phyloP scores from a whole-genome alignment of 2,888 invertebrate genomes.

The Agrypnus murinus region DNA sequence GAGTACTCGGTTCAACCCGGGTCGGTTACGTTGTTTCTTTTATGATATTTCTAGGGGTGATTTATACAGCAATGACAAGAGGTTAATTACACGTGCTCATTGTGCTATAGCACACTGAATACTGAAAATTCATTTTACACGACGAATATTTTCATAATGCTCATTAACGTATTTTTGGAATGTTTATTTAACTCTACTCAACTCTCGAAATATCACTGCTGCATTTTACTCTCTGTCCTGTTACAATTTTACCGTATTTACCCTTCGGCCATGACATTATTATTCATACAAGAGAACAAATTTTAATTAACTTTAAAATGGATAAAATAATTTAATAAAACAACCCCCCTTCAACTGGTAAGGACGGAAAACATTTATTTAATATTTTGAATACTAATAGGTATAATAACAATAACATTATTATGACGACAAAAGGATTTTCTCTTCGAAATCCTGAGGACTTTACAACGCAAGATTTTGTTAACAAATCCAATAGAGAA shows the following conservation, averaged over 20 bases:
- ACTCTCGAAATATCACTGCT: too few relatives aligned
- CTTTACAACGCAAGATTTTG: too few relatives aligned
- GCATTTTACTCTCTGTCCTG: neutral
- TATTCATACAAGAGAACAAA: neutral
- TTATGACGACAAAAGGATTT: too few relatives aligned
- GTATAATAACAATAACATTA: too few relatives aligned
- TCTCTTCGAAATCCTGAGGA: too few relatives aligned
- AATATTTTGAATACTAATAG: too few relatives aligned
- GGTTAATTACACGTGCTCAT: conserved; percentile 8
- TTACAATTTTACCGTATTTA: neutral
- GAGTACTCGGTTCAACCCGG: conserved; percentile 4
- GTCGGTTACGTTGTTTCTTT: conserved; percentile 16
- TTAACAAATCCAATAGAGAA: too few relatives aligned
- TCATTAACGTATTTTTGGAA: neutral
- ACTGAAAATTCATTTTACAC: conserved; percentile 4
- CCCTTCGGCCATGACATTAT: neutral
- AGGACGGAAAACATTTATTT: too few relatives aligned
- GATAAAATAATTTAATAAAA: too few relatives aligned
- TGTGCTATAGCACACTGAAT: neutral
- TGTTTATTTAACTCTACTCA: neutral
- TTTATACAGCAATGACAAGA: conserved; percentile 5
- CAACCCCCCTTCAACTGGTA: too few relatives aligned
- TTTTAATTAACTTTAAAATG: conserved; percentile 1
- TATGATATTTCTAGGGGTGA: conserved; percentile 4
- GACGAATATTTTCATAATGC: neutral